Percentiles rank a stretch among this genome's conserved stretches.
These are phyloP conservation scores for Morus bassanus DNA, from an alignment of 2,797 vertebrate species.

Conservation along the genomic window DNA sequence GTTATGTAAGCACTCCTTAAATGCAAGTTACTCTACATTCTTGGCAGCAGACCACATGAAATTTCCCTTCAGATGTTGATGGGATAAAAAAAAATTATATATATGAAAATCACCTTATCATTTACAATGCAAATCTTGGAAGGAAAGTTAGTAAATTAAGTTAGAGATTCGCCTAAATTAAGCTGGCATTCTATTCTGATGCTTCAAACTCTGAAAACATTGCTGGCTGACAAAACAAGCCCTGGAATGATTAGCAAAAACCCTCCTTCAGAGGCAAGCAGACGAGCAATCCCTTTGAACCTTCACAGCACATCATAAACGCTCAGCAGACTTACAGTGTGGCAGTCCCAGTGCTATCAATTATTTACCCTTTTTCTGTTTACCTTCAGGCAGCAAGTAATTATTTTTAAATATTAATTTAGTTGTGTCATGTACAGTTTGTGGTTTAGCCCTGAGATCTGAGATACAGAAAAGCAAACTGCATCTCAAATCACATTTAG, in stretches of 20 bases:
- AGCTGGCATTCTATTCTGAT: conserved; percentile 54
- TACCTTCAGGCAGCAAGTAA: conserved; percentile 84
- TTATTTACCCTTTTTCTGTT: conserved; percentile 86
- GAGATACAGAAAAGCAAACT: conserved; percentile 53
- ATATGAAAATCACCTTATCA: conserved; percentile 61
- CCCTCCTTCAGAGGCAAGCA: conserved; percentile 49
- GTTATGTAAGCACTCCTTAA: conserved; percentile 37
- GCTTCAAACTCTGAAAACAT: conserved; percentile 49
- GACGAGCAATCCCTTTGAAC: conserved; percentile 62
- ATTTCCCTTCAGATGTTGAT: conserved; percentile 56
- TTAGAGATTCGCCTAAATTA: conserved; percentile 58
- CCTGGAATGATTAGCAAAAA: conserved; percentile 54
- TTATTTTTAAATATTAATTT: conserved; percentile 92
- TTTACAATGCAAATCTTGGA: conserved; percentile 64
- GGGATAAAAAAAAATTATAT: not conserved
- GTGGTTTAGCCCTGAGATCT: conserved; percentile 66
- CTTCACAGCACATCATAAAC: conserved; percentile 58
- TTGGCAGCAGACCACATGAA: conserved; percentile 58
- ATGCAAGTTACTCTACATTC: conserved; percentile 31
- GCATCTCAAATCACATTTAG: conserved; percentile 52
- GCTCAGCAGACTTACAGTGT: conserved; percentile 75
- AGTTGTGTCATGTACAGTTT: conserved; percentile 84
- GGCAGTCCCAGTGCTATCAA: conserved; percentile 81
- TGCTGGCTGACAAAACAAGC: conserved; percentile 57
- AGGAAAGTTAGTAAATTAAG: conserved; percentile 60